Conservation (phyloP, 2,113 vertebrate species). For the Genyomyrus donnyi region DNA sequence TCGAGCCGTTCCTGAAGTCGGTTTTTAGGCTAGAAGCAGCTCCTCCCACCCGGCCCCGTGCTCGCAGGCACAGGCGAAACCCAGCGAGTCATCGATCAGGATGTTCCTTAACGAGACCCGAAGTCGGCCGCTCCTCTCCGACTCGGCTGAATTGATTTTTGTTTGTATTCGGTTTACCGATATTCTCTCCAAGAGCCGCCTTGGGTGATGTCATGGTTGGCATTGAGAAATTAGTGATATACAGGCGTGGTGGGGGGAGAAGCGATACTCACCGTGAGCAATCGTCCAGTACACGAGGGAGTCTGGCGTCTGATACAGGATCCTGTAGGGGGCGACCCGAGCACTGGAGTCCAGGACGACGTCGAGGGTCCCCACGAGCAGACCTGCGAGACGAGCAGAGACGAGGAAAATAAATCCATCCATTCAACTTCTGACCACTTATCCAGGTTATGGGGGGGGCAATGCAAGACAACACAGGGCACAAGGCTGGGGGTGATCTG, state of each 20-base stretch:
- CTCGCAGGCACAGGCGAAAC: background rate
- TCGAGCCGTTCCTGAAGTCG: background rate
- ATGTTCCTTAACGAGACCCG: background rate
- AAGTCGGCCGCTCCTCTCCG: background rate
- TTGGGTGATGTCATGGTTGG: background rate
- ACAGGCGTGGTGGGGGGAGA: background rate
- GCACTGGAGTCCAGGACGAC: constrained; percentile 95
- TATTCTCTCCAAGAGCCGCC: background rate
- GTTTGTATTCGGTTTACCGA: background rate
- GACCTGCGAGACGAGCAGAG: constrained; percentile 56
- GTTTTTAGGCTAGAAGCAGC: background rate
- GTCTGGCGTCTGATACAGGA: constrained; percentile 94
- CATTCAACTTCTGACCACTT: background rate
- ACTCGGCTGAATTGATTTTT: background rate
- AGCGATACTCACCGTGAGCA: constrained; percentile 77
- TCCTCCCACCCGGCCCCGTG: background rate
- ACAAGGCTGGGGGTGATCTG: background rate
- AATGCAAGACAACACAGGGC: background rate
- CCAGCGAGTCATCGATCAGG: background rate
- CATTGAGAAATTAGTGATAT: constrained; percentile 1
- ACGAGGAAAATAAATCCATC: background rate
- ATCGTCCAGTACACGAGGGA: constrained; percentile 90
- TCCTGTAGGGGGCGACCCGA: constrained; percentile 86
- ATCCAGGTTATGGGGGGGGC: background rate
- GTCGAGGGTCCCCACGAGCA: constrained; percentile 92